Base-by-base conservation (phyloP, 2,797 vertebrate species). In the Xerus rutilus region DNA sequence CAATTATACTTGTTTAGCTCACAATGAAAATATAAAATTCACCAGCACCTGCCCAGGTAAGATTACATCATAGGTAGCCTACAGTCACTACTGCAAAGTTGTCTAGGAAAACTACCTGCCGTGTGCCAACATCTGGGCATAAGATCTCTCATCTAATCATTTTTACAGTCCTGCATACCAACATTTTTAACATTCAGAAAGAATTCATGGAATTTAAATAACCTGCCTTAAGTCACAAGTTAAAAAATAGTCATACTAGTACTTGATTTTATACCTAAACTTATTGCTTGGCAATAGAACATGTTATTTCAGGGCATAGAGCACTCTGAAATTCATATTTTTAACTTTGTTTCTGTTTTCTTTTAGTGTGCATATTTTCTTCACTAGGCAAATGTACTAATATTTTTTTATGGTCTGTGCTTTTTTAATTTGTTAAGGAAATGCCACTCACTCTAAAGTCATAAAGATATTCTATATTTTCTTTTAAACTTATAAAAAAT, bases 381-480 rank as follows among this genome's bases (percentile, higher is more conserved):
- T 65, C 59, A 76, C 43, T 69, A 32, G 30, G 14, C 4, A 86
- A 89, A 92, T 84, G 32, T 23, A 91, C n/a, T 7, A 52, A 17
- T 52, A 52, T 52, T 52, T 52, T 52, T 76, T 88, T 79, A 39
- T 45, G n/a, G 3, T 85, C 17, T 67, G 39, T 78, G 54, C 12
- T 59, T 92, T 92, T 73, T 67, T 74, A 0, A 45, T n/a, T 88
- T 35, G 13, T 73, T 79, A 94, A 74, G 57, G 39, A 85, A 96
- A 85, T 35, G 81, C 25, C 49, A 15, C 49, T 52, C 25, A 47
- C 13, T 1, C 10, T 67, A 21, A 45, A 15, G 4, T 45, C n/a
- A 79, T 45, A 83, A 81, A 69, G 45, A 70, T 83, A 74, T 32
- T 69, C 72, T 84, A 49, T 77, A 21, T 52, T 85, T 88, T 69